These are phyloP conservation scores for Delichon dasypus DNA, from an alignment of 2,797 vertebrate genomes.

Conservation along the genomic window DNA sequence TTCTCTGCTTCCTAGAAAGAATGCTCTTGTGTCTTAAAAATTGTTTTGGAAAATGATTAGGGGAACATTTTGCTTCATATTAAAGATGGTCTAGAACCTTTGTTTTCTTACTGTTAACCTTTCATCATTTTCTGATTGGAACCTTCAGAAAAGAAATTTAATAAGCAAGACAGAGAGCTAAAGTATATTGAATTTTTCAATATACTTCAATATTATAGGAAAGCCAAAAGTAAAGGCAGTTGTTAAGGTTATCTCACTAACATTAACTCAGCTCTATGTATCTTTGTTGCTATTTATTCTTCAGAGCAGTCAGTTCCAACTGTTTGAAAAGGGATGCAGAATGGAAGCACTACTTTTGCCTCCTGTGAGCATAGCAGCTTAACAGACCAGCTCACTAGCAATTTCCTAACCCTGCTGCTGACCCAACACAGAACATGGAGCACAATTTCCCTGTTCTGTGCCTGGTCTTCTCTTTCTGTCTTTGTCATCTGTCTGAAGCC, in stretches of 20 bases:
- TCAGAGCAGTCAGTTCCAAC: background rate
- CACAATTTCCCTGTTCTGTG: background rate
- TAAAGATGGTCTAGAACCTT: background rate
- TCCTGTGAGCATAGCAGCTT: accelerated
- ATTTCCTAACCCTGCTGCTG: background rate
- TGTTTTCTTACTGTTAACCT: background rate
- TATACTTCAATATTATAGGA: background rate
- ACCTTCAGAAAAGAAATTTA: background rate
- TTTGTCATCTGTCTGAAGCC: background rate
- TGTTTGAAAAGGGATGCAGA: background rate
- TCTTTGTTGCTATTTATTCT: background rate
- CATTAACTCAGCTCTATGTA: background rate
- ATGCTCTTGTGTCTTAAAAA: background rate
- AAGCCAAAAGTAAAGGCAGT: background rate
- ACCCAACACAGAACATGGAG: background rate
- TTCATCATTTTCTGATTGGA: background rate
- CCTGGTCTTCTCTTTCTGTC: background rate
- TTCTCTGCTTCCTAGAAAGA: background rate
- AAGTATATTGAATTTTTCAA: background rate
- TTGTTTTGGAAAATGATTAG: background rate
- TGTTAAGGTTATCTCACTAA: background rate
- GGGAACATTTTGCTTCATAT: background rate
- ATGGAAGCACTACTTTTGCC: background rate
- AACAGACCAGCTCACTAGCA: background rate
- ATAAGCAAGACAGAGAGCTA: background rate